These are phyloP conservation scores for Odontophorus gujanensis DNA, from an alignment of 2,113 vertebrate species.

Conservation along the genomic window DNA sequence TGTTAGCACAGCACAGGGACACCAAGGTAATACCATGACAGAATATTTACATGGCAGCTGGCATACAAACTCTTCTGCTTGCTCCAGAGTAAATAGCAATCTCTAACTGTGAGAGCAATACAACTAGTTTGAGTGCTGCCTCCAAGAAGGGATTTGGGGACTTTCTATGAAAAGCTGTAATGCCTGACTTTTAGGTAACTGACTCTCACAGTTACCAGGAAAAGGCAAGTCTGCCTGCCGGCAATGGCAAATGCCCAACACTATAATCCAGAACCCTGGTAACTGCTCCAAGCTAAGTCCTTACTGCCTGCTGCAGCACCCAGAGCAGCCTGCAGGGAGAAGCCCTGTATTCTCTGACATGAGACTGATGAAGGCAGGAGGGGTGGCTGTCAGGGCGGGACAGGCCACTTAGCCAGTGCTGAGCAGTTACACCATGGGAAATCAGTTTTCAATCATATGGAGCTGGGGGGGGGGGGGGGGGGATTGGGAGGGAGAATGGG, in stretches of 20 bases:
- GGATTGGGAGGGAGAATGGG: too few species aligned
- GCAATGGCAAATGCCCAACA: not conserved
- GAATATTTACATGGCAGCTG: not conserved
- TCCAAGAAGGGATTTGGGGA: not conserved
- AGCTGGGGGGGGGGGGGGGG: not conserved
- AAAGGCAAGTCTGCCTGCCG: not conserved
- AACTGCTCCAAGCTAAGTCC: not conserved
- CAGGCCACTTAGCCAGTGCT: not conserved
- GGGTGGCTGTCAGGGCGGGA: rapidly evolving
- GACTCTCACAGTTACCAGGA: not conserved
- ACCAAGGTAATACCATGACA: not conserved
- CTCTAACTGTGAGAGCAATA: not conserved
- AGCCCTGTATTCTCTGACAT: rapidly evolving
- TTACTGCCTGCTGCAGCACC: not conserved
- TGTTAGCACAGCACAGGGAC: not conserved
- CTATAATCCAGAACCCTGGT: not conserved
- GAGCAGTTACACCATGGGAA: not conserved
- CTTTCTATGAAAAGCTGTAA: not conserved
- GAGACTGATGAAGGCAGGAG: not conserved
- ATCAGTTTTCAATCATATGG: not conserved
- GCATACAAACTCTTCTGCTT: not conserved
- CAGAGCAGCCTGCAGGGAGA: not conserved
- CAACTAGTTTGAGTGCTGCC: not conserved
- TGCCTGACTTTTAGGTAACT: not conserved
- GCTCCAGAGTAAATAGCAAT: not conserved